phyloP scores from a whole-genome alignment of 2,888 invertebrate genomes.

The Mimachlamys varia region DNA sequence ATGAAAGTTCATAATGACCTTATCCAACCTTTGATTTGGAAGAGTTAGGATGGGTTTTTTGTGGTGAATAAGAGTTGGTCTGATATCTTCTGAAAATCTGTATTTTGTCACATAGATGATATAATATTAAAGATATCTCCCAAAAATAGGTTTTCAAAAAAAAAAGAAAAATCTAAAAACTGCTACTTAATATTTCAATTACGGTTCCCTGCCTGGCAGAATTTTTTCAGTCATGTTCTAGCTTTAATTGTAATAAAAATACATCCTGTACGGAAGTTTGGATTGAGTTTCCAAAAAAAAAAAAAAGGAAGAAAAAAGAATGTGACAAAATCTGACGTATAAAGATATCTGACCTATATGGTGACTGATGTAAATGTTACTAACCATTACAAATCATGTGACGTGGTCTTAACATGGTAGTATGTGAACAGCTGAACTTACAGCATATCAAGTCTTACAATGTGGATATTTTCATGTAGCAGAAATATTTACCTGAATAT shows the following conservation, averaged over 20 bases:
- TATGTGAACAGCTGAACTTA: too few relatives aligned
- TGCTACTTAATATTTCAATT: background rate
- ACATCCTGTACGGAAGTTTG: background rate
- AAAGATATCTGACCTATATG: background rate
- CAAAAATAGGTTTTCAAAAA: background rate
- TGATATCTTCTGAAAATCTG: background rate
- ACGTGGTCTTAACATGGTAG: background rate
- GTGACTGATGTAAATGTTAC: background rate
- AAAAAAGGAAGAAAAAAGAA: too few relatives aligned
- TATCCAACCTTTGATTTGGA: too few relatives aligned
- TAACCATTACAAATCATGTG: background rate
- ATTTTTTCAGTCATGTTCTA: background rate
- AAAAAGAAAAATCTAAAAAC: background rate
- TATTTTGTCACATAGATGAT: background rate
- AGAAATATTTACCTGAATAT: background rate
- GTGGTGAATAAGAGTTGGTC: background rate
- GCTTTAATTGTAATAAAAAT: background rate
- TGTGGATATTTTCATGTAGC: background rate
- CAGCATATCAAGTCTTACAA: background rate
- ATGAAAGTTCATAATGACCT: too few relatives aligned
- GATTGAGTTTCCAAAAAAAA: too few relatives aligned
- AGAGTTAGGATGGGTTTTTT: too few relatives aligned
- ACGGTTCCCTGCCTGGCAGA: background rate
- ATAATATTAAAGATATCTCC: background rate
- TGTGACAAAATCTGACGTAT: background rate